Base-by-base conservation (phyloP, 2,113 vertebrate species). In the Cavia aperea region DNA sequence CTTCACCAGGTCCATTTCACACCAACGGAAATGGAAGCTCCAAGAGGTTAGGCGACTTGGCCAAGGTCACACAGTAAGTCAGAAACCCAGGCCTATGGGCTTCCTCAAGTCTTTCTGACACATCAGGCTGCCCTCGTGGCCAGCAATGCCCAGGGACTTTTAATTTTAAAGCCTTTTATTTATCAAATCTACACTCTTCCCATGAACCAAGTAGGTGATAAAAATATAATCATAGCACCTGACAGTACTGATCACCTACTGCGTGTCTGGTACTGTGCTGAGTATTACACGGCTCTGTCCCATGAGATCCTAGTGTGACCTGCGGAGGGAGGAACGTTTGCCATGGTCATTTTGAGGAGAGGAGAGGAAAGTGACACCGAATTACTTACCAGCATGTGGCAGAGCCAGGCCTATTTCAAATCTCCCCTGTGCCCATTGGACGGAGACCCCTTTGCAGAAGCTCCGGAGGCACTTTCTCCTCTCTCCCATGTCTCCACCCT, bases 31-130 rank as follows among this genome's bases (percentile, higher is more conserved):
- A 81, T 70, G 0, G 51, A 85, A 75, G 88, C 83, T 78, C 85
- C 0, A 79, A 95, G 90, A 94, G 89, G 96, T 73, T 51, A 94
- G 81, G 87, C 3, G 49, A 96, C 95, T 93, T 56, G 94, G 60
- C 87, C 87, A 89, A 72, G 94, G 78, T 92, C 93, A 94, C 94
- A 70, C 60, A 79, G 93, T n/a, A 7, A 36, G 43, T 88, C 79
- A 90, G 90, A 83, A 89, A 95, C 39, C 43, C 62, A 56, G 68
- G 54, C 36, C n/a, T 29, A 0, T 1, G 49, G 46, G 49, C 65
- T 46, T 73, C 66, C 16, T 1, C 7, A 7, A 89, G 68, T 11
- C 39, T 84, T 65, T 49, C 65, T 1, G 7, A 85, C 8, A 84
- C 2, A 23, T 49, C 81, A 43, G 66, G 39, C n/a, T 73, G 54